These are phyloP conservation scores for Oryzias javanicus DNA, from an alignment of 2,113 vertebrate species.

Conservation along the genomic window DNA sequence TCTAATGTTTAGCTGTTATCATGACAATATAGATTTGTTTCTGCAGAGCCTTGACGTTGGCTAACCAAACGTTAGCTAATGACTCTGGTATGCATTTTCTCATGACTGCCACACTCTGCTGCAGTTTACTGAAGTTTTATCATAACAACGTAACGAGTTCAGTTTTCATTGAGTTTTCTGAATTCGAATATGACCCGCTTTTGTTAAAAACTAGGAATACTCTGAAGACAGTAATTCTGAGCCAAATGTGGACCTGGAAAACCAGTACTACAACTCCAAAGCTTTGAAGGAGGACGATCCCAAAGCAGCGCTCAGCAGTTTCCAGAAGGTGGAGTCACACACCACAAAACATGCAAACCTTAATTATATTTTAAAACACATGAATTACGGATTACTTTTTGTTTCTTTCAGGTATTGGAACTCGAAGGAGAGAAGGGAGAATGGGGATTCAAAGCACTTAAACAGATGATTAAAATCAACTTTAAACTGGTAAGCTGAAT, in stretches of 20 bases:
- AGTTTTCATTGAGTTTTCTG: background rate
- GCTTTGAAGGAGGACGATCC: slow-evolving; percentile 99
- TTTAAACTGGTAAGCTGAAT: slow-evolving; percentile 90
- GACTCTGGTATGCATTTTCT: slow-evolving; percentile 19
- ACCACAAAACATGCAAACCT: background rate
- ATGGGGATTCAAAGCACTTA: slow-evolving; percentile 99
- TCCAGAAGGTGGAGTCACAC: slow-evolving; percentile 88
- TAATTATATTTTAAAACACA: background rate
- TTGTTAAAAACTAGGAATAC: slow-evolving; percentile 83
- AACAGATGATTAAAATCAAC: slow-evolving; percentile 99
- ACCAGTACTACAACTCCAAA: slow-evolving; percentile 99
- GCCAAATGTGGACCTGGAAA: slow-evolving; percentile 98
- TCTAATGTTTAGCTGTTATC: background rate
- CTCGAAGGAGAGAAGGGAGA: slow-evolving; percentile 99
- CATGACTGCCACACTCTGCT: background rate
- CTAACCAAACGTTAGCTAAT: slow-evolving; percentile 46
- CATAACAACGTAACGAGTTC: background rate
- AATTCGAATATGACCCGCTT: slow-evolving; percentile 1
- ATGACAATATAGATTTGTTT: slow-evolving; percentile 3
- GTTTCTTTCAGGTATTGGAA: slow-evolving; percentile 87
- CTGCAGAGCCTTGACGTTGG: slow-evolving; percentile 18
- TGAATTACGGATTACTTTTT: background rate
- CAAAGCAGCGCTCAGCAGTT: slow-evolving; percentile 96
- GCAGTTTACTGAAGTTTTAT: slow-evolving; percentile 6
- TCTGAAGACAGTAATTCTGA: slow-evolving; percentile 99